Evolutionary conservation across 2,888 invertebrate genomes (phyloP).

Genomic region (Thera britannica): DNA sequence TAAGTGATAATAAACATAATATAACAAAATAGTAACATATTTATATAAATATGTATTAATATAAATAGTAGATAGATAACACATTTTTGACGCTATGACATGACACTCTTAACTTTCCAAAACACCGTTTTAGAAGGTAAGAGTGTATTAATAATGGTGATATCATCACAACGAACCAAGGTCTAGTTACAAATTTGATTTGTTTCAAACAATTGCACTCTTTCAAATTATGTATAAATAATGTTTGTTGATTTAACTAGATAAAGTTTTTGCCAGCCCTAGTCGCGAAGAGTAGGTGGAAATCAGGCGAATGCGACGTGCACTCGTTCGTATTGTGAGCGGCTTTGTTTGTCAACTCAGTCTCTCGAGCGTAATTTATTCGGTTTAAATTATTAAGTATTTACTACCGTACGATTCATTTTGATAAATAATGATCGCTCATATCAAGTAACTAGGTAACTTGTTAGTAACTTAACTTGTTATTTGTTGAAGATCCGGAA

Average conservation of each 20-base stretch:
- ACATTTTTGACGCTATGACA: no score
- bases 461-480: no score
- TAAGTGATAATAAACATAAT: no score
- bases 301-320: slow-evolving; percentile 33
- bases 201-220: background rate
- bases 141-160: no score
- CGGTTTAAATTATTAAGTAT: slow-evolving; percentile 16
- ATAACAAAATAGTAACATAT: no score
- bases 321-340: slow-evolving; percentile 28
- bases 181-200: background rate
- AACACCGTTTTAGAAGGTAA: no score
- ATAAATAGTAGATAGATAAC: no score
- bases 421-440: background rate
- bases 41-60: no score
- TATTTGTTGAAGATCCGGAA: no score
- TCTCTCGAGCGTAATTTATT: slow-evolving; percentile 33
- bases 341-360: slow-evolving; percentile 36
- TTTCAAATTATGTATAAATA: background rate
- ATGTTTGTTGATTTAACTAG: background rate
- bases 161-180: no score
- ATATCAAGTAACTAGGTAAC: background rate
- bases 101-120: no score
- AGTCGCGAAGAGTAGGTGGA: slow-evolving; percentile 16
- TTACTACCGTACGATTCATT: background rate
- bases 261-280: slow-evolving; percentile 11